phyloP scores from a whole-genome alignment of 2,113 vertebrate genomes.

The Stomatorhinus ivindoensis region DNA sequence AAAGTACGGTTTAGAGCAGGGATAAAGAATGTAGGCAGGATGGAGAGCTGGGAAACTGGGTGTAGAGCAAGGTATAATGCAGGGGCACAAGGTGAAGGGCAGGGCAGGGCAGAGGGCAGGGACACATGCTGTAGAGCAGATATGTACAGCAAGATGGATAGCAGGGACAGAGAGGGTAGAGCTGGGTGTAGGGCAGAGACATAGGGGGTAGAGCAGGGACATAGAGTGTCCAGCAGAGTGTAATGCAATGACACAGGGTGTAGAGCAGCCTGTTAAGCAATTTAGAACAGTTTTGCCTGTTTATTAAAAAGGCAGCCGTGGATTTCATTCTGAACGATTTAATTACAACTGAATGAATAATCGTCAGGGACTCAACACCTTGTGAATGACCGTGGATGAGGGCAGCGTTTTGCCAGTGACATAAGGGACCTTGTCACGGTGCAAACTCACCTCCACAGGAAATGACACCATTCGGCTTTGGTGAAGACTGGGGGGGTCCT shows the following conservation, averaged over 20 bases:
- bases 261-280: not conserved
- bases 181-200: not conserved
- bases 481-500: slow-evolving; percentile 15
- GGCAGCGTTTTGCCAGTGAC: not conserved
- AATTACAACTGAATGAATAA: not conserved
- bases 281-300: not conserved
- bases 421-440: not conserved
- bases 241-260: not conserved
- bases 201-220: not conserved
- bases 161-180: not conserved
- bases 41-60: not conserved
- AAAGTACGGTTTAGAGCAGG: not conserved
- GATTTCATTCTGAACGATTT: not conserved
- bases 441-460: not conserved
- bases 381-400: not conserved
- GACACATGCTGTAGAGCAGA: not conserved
- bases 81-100: not conserved
- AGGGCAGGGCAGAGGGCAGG: not conserved
- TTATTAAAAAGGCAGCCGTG: not conserved
- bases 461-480: not conserved
- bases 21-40: not conserved
- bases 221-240: not conserved
- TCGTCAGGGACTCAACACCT: not conserved
- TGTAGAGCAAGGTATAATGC: not conserved
- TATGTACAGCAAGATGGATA: not conserved